Percentiles rank a stretch among this genome's conserved stretches.
Evolutionary conservation across 2,888 invertebrate species (phyloP).

Genomic region (Lymantria dispar): DNA sequence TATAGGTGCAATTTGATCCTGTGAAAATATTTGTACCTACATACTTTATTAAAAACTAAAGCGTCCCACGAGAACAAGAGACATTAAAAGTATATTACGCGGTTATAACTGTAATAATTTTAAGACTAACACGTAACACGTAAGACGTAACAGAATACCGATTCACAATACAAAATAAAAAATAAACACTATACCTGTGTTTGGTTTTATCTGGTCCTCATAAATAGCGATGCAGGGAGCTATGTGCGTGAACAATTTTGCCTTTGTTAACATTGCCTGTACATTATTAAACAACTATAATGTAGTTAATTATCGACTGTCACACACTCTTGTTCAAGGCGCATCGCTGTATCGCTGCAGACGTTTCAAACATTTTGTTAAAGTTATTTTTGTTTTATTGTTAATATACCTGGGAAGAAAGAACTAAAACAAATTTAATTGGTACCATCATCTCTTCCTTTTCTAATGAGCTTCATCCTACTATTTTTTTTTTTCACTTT

Average conservation of each 20-base stretch:
- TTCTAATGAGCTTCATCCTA: too few species aligned
- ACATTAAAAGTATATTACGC: slow-evolving; percentile 19
- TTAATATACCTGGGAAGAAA: too few species aligned
- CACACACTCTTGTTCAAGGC: slow-evolving; percentile 45
- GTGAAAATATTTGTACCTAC: too few species aligned
- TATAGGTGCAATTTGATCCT: too few species aligned
- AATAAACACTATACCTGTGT: slow-evolving; percentile 47
- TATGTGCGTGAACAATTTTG: slow-evolving; percentile 51
- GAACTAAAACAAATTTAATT: too few species aligned
- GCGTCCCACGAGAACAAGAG: slow-evolving; percentile 24
- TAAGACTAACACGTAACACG: too few species aligned
- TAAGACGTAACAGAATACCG: slow-evolving; percentile 53
- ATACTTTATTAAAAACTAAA: too few species aligned
- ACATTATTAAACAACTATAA: slow-evolving; percentile 63
- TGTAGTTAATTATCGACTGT: slow-evolving; percentile 69
- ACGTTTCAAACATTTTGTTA: slow-evolving; percentile 36
- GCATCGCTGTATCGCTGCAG: slow-evolving; percentile 24
- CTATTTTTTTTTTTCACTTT: too few species aligned
- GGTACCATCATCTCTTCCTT: too few species aligned
- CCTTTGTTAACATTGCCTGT: slow-evolving; percentile 63
- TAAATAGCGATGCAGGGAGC: slow-evolving; percentile 54
- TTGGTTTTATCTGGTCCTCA: slow-evolving; percentile 57
- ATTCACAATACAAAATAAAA: slow-evolving; percentile 57
- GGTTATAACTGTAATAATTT: slow-evolving; percentile 47
- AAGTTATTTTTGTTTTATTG: not conserved